Conservation (phyloP, 2,113 vertebrate genomes). For the Numida meleagris region DNA sequence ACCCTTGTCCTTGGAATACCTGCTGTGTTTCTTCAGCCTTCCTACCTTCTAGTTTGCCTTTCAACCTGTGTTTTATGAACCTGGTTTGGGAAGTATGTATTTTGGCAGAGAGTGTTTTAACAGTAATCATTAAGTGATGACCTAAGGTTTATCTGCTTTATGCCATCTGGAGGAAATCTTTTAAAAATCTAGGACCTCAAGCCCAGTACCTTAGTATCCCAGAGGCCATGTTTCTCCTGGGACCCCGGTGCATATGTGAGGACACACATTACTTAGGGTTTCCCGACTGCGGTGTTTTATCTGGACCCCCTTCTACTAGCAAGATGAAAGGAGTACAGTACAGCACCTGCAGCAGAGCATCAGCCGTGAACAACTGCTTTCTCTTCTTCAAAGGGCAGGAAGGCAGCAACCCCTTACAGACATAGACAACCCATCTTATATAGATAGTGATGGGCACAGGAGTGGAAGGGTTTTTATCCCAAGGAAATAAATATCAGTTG, state of each 20-base stretch:
- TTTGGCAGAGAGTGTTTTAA: neutral
- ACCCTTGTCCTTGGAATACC: neutral
- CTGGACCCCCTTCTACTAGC: neutral
- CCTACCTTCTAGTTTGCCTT: neutral
- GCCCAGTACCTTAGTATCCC: neutral
- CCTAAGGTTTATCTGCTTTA: neutral
- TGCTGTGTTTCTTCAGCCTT: neutral
- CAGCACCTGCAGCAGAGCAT: neutral
- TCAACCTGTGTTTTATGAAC: neutral
- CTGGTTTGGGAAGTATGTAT: neutral
- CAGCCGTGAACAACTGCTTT: neutral
- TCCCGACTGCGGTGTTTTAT: neutral
- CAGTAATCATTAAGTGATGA: neutral
- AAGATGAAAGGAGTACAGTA: neutral
- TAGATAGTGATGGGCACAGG: neutral
- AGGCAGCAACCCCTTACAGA: neutral
- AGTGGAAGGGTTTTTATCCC: neutral
- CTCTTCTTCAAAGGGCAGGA: neutral
- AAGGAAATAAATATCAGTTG: neutral
- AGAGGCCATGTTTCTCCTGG: neutral
- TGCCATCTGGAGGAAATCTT: neutral
- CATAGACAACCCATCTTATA: neutral
- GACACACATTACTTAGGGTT: neutral
- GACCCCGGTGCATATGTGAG: neutral
- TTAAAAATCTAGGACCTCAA: neutral